Conservation (phyloP, 2,113 vertebrate species). For the Grammomys surdaster region DNA sequence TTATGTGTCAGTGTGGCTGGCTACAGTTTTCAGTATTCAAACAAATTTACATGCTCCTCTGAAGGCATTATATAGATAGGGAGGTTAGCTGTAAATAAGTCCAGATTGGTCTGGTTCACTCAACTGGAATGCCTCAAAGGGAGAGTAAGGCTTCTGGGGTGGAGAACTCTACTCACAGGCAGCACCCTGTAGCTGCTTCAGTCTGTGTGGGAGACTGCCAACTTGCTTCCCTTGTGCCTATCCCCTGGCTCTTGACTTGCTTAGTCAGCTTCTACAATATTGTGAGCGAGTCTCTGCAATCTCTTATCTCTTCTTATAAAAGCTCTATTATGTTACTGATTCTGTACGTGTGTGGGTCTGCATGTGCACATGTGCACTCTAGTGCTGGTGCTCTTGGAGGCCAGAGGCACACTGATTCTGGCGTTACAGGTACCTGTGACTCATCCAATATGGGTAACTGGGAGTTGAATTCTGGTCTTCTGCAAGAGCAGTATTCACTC, state of each 20-base stretch:
- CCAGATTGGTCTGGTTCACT: background rate
- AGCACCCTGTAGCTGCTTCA: background rate
- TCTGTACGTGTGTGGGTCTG: background rate
- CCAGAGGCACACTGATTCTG: background rate
- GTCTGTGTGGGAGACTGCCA: background rate
- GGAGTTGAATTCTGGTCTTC: background rate
- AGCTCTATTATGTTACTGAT: background rate
- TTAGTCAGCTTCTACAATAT: background rate
- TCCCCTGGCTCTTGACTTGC: background rate
- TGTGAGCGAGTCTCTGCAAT: background rate
- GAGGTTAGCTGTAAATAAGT: background rate
- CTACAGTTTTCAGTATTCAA: background rate
- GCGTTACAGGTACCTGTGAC: background rate
- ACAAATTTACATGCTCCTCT: background rate
- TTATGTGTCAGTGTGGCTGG: background rate
- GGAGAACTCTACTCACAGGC: too few relatives aligned
- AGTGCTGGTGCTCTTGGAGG: background rate
- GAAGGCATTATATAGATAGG: background rate
- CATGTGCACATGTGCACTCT: too few relatives aligned
- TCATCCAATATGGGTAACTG: background rate
- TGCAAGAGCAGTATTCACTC: background rate
- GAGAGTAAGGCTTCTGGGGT: background rate
- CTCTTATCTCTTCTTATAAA: background rate
- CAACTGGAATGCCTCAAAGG: background rate
- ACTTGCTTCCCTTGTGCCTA: background rate